phyloP scores from a whole-genome alignment of 2,113 vertebrate species.

The Syngnathus typhle region DNA sequence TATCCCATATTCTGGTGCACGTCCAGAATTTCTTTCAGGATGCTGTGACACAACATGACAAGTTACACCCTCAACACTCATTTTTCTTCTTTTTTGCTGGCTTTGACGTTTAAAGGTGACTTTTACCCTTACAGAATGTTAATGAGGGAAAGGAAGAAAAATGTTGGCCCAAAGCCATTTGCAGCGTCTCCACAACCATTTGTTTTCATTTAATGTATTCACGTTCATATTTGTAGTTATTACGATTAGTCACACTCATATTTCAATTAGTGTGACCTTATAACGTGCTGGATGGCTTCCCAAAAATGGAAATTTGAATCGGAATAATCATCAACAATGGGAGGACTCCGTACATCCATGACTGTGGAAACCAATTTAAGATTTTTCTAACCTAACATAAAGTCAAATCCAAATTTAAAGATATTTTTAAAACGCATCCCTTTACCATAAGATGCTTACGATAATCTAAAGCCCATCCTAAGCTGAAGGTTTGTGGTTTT shows the following conservation, averaged over 20 bases:
- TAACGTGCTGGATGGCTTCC: not conserved
- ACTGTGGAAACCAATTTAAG: not conserved
- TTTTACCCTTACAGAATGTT: not conserved
- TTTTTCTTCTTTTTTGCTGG: too few species aligned
- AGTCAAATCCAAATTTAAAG: not conserved
- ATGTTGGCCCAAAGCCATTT: not conserved
- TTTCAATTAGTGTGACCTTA: conserved; percentile 22
- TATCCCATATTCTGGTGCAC: conserved; percentile 97
- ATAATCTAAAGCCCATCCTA: not conserved
- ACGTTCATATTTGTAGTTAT: not conserved
- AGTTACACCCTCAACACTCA: not conserved
- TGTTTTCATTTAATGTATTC: not conserved
- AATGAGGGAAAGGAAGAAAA: not conserved
- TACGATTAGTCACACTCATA: not conserved
- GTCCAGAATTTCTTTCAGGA: conserved; percentile 79
- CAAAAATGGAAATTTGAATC: not conserved
- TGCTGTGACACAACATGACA: conserved; percentile 61
- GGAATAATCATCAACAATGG: not conserved
- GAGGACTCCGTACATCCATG: not conserved
- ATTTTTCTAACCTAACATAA: too few species aligned
- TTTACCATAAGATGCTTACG: not conserved
- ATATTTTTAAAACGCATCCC: not conserved
- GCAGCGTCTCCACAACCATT: not conserved
- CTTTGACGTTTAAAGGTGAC: not conserved
- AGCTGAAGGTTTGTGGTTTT: not conserved